Base-by-base conservation (phyloP, 2,888 invertebrate genomes). In the Epirrhoe alternata region DNA sequence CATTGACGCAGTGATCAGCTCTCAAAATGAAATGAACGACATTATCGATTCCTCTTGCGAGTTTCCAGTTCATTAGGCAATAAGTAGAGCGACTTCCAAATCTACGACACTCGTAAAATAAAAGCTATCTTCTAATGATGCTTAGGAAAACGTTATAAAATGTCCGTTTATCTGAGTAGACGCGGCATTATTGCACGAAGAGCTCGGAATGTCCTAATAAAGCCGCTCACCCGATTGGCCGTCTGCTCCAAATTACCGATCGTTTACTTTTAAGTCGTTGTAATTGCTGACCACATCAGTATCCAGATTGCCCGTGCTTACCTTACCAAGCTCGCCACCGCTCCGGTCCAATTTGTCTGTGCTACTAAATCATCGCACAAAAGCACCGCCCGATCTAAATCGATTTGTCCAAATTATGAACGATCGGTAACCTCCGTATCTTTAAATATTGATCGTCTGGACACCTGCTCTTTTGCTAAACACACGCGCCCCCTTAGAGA, bases 401-500 rank as follows among this genome's bases (percentile, higher is more conserved):
- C 92, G 92, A 91, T 91, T 88, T 90, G 89, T 90, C 83, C 87
- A 88, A 92, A 92, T 92, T 91, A 92, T 85, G 81, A 85, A 76
- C 77, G 78, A 74, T 77, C 75, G 76, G 74, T 74, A 75, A 55
- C 33, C 58, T 76, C 70, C 71, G 70, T 73, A 82, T 86, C 81
- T 87, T 85, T 87, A 85, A 87, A 88, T 84, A 87, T 86, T 86
- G 79, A 82, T 84, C 81, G 78, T 79, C 68, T 69, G 77, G 78
- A 77, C 84, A 84, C 80, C 81, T 81, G 83, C 80, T 68, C 77
- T 76, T 83, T 83, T 65, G 79, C 81, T 74, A 74, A 75, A 69
- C 70, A 66, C 50, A 55, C 47, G 51, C 42, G 33, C 47, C 50
- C 69, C 60, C 63, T n/a, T n/a, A n/a, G n/a, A n/a, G n/a, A n/a